A percentile compares a stretch with the other conserved stretches of the same genome.
Conservation (phyloP, 2,113 vertebrate genomes). For the Pao palembangensis region DNA sequence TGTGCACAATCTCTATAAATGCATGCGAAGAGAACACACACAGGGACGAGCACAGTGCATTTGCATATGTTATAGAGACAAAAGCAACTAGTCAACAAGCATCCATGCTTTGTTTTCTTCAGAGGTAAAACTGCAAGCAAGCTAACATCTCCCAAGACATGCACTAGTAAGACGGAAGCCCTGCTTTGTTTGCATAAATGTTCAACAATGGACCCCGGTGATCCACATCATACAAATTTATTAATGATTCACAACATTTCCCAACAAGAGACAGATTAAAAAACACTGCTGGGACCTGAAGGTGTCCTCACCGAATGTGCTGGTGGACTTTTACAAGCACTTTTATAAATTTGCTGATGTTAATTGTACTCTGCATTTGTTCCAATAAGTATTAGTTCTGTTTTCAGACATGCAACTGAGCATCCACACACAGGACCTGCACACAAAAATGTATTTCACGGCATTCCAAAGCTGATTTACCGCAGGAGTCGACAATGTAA, state of each 20-base stretch:
- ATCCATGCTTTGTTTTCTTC: constrained; percentile 49
- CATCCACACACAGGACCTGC: constrained; percentile 29
- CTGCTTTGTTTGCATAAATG: constrained; percentile 59
- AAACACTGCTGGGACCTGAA: constrained; percentile 30
- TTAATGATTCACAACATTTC: constrained; percentile 43
- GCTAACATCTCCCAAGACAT: constrained; percentile 64
- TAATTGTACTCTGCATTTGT: not conserved
- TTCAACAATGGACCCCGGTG: constrained; percentile 56
- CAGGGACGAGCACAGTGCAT: not conserved
- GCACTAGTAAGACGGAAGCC: constrained; percentile 59
- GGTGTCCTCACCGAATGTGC: constrained; percentile 5
- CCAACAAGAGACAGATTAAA: constrained; percentile 27
- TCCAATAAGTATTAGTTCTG: constrained; percentile 4
- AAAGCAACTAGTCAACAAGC: constrained; percentile 15
- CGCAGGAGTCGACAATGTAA: constrained; percentile 15
- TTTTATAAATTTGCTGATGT: constrained; percentile 10
- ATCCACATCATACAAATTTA: constrained; percentile 35
- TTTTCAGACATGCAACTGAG: constrained; percentile 40
- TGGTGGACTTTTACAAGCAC: not conserved
- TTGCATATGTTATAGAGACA: constrained; percentile 13
- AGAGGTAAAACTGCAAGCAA: constrained; percentile 47
- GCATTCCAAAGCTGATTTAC: constrained; percentile 26
- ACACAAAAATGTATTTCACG: constrained; percentile 43
- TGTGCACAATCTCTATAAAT: not conserved
- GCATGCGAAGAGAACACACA: constrained; percentile 8